Percentiles rank a stretch among this genome's conserved stretches.
Conservation (phyloP, 2,888 invertebrate species). For the Adelognathus sp. region DNA sequence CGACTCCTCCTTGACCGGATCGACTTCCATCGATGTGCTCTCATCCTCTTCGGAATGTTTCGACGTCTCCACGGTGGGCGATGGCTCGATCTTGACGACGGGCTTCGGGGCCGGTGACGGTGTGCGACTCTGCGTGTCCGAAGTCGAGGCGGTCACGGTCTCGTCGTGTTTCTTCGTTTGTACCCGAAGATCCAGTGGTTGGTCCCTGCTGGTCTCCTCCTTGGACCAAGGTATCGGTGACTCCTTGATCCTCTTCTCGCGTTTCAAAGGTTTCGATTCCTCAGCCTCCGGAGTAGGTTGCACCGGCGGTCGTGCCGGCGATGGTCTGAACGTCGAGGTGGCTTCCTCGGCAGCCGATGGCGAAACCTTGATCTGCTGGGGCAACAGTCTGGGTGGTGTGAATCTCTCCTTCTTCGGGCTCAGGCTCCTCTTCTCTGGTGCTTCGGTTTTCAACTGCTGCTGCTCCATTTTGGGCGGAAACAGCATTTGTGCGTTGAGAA, state of each 20-base stretch:
- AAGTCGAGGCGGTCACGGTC: neutral
- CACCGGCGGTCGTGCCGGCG: slow-evolving; percentile 85
- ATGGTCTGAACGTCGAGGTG: slow-evolving; percentile 84
- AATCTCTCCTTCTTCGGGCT: slow-evolving; percentile 83
- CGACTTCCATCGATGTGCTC: slow-evolving; percentile 35
- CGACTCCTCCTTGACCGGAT: slow-evolving; percentile 54
- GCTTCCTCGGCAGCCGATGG: slow-evolving; percentile 87
- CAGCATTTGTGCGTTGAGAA: slow-evolving; percentile 85
- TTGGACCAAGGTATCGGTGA: slow-evolving; percentile 31
- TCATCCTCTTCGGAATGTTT: slow-evolving; percentile 59
- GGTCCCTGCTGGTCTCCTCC: slow-evolving; percentile 70
- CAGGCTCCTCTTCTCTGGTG: slow-evolving; percentile 83
- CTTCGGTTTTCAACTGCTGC: slow-evolving; percentile 80
- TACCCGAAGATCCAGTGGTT: slow-evolving; percentile 76
- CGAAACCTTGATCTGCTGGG: slow-evolving; percentile 83
- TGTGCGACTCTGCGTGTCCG: slow-evolving; percentile 57
- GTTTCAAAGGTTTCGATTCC: slow-evolving; percentile 23
- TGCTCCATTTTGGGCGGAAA: slow-evolving; percentile 85
- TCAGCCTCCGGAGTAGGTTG: slow-evolving; percentile 42
- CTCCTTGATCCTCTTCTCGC: slow-evolving; percentile 37
- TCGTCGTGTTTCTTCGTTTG: slow-evolving; percentile 71
- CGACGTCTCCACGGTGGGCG: slow-evolving; percentile 46
- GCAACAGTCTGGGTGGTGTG: slow-evolving; percentile 83
- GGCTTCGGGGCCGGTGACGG: slow-evolving; percentile 35
- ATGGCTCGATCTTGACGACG: no score